Percentiles rank a stretch among this genome's conserved stretches.
Evolutionary conservation across 2,888 invertebrate genomes (phyloP).

Genomic region (Yponomeuta evonymella): DNA sequence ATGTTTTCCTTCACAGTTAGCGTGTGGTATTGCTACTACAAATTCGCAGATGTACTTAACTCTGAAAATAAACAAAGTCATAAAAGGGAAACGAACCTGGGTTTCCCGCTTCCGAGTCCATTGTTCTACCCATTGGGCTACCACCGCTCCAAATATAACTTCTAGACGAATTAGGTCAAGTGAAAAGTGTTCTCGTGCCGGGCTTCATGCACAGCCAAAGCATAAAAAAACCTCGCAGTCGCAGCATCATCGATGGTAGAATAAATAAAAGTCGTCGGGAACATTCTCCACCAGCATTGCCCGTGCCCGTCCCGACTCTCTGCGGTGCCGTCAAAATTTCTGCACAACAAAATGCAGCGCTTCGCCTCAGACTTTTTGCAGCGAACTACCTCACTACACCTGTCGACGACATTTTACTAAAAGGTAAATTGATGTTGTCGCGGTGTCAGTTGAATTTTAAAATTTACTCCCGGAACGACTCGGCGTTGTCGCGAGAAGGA

Average conservation of each 20-base stretch:
- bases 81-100: too few relatives aligned
- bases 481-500: background rate
- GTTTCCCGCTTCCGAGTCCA: too few relatives aligned
- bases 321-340: background rate
- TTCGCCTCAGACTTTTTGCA: background rate
- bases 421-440: conserved; percentile 7
- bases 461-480: background rate
- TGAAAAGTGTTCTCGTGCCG: too few relatives aligned
- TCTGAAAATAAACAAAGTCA: too few relatives aligned
- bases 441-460: conserved; percentile 3
- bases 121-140: too few relatives aligned
- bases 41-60: too few relatives aligned
- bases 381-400: conserved; percentile 2
- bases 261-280: background rate
- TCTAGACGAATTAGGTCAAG: too few relatives aligned
- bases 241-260: background rate
- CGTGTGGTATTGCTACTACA: too few relatives aligned
- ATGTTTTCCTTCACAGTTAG: too few relatives aligned
- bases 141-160: too few relatives aligned
- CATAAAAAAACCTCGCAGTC: too few relatives aligned
- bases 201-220: too few relatives aligned
- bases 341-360: conserved; percentile 1
- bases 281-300: background rate
- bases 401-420: conserved; percentile 9
- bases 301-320: background rate